A percentile compares a stretch with the other conserved stretches of the same genome.
Conservation (phyloP, 2,888 invertebrate genomes). For the Koerneria pararmatus region DNA sequence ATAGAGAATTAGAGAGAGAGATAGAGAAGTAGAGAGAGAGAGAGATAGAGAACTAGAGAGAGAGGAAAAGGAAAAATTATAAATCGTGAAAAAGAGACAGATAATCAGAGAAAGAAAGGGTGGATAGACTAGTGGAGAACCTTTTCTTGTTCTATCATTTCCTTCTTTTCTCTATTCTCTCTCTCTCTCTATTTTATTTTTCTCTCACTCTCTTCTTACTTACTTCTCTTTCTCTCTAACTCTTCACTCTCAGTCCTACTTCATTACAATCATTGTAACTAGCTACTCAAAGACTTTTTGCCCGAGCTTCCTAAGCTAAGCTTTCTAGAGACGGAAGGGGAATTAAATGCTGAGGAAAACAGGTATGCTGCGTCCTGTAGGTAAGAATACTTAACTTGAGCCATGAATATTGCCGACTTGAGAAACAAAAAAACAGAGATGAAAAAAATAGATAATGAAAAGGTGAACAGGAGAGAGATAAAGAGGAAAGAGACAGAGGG, state of each 20-base stretch:
- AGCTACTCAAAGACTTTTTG: too few relatives aligned
- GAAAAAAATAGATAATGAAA: background rate
- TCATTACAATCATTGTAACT: too few relatives aligned
- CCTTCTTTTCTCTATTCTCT: background rate
- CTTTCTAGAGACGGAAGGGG: too few relatives aligned
- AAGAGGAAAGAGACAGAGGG: too few relatives aligned
- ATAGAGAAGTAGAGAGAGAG: constrained; percentile 1
- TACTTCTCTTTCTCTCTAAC: too few relatives aligned
- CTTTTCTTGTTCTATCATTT: background rate
- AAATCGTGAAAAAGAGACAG: constrained; percentile 1
- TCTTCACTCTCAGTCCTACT: background rate
- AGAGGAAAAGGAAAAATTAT: constrained; percentile 24
- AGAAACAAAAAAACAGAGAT: background rate
- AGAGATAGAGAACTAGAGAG: constrained; percentile 1
- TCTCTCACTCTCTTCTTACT: too few relatives aligned
- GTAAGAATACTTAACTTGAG: too few relatives aligned
- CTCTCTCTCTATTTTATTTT: constrained; percentile 6
- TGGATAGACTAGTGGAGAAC: background rate
- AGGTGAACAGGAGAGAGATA: too few relatives aligned
- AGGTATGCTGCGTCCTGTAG: too few relatives aligned
- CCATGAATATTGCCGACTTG: too few relatives aligned
- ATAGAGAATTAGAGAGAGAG: constrained; percentile 25
- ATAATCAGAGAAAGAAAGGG: constrained; percentile 2
- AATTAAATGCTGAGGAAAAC: too few relatives aligned
- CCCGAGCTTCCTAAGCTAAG: too few relatives aligned